Evolutionary conservation across 2,797 vertebrate species (phyloP), one percentile per base, ranked within the genome.

Genomic region (Neomorphus geoffroyi): DNA sequence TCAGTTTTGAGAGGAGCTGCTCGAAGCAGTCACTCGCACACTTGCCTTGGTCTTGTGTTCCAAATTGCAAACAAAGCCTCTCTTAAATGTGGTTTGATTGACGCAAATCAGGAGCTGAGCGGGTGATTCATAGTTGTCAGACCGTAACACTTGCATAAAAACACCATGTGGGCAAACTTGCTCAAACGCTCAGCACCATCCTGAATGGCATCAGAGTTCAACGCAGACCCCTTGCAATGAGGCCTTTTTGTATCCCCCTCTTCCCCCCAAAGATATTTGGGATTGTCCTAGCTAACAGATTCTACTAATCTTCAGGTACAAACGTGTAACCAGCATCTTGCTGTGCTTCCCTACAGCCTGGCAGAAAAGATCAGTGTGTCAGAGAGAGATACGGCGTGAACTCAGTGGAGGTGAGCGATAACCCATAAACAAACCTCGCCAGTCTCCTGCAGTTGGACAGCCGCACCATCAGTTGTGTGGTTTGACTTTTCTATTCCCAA

Each of bases 51-150:
- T 56, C 71, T 56, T 32, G 73, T 19, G 77, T 60, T 96, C 97
- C 95, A 39, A 54, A 33, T 65, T 33, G 92, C 22, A 9, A 81
- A 96, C 97, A 97, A 91, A 96, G 93, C 77, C 93, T 65, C 75
- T 67, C 96, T 97, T 90, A 97, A 96, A 96, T 96, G 97, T 95
- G 97, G 97, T 97, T 93, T 97, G 96, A 97, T n/a, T 97, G 97
- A 98, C 96, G 97, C 96, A 97, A 97, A 97, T 91, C 87, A 78
- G n/a, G 96, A 90, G 94, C 96, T 21, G 69, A 95, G 93, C 15
- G 41, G 85, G 90, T 97, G 97, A 98, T 96, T 98, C 97, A 96
- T 41, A 26, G 45, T 23, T 90, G 93, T 95, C 93, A 75, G 67
- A 75, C 86, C 89, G 22, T 79, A 64, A 77, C 90, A 33, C 93